Evolutionary conservation across 2,113 vertebrate species (phyloP).

Genomic region (Gallinago paraguaiae): DNA sequence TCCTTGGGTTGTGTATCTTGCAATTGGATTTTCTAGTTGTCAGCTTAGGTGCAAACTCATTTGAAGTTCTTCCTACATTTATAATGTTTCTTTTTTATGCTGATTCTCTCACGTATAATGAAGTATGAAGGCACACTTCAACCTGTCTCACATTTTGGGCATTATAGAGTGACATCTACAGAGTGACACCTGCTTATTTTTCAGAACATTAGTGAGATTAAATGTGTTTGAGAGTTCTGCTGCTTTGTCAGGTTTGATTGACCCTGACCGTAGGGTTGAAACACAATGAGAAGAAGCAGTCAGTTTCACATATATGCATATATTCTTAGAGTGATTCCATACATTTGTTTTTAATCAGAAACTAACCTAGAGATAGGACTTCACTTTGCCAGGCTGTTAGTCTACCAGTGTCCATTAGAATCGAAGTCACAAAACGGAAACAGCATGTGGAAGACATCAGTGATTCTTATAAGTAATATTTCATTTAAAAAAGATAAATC

Average conservation of each 20-base stretch:
- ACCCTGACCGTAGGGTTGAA: not conserved
- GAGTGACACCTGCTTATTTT: not conserved
- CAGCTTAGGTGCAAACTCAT: not conserved
- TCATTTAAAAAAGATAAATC: not conserved
- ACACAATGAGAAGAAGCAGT: not conserved
- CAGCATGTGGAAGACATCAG: not conserved
- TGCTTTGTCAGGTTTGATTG: not conserved
- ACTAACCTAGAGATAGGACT: not conserved
- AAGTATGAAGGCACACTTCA: not conserved
- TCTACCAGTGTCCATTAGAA: not conserved
- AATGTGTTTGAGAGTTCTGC: not conserved
- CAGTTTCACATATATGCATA: not conserved
- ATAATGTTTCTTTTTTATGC: not conserved
- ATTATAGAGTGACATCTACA: not conserved
- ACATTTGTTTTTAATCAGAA: not conserved
- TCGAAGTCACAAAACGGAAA: not conserved
- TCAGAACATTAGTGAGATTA: not conserved
- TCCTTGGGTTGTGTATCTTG: not conserved
- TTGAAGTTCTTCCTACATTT: constrained; percentile 1
- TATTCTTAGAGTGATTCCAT: not conserved
- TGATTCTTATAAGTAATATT: not conserved
- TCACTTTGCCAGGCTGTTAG: not conserved
- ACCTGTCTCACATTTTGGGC: not conserved
- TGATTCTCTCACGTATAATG: not conserved
- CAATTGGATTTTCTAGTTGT: not conserved